phyloP scores from a whole-genome alignment of 2,888 invertebrate genomes.

The Athalia circularis region DNA sequence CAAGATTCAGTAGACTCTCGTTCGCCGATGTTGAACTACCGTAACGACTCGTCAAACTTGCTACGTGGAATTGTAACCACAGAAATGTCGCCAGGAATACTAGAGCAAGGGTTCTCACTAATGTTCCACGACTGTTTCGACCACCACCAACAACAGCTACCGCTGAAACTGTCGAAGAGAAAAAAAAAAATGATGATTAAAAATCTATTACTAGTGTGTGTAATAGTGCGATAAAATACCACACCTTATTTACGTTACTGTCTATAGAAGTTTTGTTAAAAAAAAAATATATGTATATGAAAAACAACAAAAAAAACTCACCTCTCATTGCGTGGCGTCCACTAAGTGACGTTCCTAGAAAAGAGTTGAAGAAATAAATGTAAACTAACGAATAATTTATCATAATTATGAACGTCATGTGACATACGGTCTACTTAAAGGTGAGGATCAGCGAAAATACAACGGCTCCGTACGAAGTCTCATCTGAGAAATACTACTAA shows the following conservation, averaged over 20 bases:
- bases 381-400: not conserved
- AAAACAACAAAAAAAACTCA: constrained; percentile 14
- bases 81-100: constrained; percentile 78
- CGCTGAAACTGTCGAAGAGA: constrained; percentile 49
- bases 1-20: constrained; percentile 88
- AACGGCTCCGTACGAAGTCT: no score
- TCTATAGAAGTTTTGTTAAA: not conserved
- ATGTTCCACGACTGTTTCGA: constrained; percentile 67
- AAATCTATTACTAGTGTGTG: not conserved
- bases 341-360: constrained; percentile 32
- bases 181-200: not conserved
- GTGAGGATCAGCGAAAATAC: no score
- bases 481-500: no score
- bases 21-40: constrained; percentile 77
- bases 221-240: no score
- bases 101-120: constrained; percentile 74
- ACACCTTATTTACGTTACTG: no score
- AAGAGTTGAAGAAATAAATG: constrained; percentile 16
- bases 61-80: constrained; percentile 80
- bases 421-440: not conserved
- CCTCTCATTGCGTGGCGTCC: constrained; percentile 41
- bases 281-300: not conserved
- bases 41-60: constrained; percentile 75
- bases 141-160: constrained; percentile 60
- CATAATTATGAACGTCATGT: not conserved